Conservation (phyloP, 2,113 vertebrate species). For the Pyxicephalus adspersus region DNA sequence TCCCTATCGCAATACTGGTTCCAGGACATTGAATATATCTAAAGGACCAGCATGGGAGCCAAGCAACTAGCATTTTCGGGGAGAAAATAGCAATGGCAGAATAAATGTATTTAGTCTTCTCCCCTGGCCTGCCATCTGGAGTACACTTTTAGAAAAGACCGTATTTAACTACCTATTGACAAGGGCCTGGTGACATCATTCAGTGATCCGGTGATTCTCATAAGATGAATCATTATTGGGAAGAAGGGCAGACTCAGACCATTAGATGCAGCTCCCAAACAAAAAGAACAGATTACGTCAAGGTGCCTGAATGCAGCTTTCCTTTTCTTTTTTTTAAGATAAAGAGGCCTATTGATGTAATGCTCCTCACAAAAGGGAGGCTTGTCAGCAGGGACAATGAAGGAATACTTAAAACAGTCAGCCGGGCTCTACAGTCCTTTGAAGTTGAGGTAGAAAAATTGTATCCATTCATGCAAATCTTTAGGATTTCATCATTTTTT, state of each 20-base stretch:
- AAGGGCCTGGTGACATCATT: conserved; percentile 45
- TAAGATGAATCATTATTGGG: conserved; percentile 51
- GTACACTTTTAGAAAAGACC: conserved; percentile 1
- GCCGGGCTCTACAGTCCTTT: conserved; percentile 40
- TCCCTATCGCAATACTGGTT: too few relatives aligned
- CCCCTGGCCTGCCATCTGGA: conserved; percentile 11
- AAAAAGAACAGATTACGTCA: conserved; percentile 32
- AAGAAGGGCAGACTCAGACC: conserved; percentile 36
- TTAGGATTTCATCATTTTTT: neutral
- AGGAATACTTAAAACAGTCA: conserved; percentile 38
- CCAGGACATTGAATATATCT: too few relatives aligned
- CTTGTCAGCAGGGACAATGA: conserved; percentile 55
- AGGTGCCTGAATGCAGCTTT: conserved; percentile 21
- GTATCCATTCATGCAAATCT: conserved; percentile 31
- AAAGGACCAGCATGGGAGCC: too few relatives aligned
- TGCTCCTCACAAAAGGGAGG: conserved; percentile 48
- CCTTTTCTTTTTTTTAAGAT: neutral
- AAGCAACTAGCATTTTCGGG: too few relatives aligned
- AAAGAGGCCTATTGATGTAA: conserved; percentile 56
- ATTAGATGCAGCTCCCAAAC: conserved; percentile 40
- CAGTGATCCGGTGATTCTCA: neutral
- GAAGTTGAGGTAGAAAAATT: conserved; percentile 53
- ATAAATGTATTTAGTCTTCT: neutral
- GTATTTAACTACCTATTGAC: conserved; percentile 52
- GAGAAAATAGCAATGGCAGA: too few relatives aligned